Conservation (phyloP, 2,113 vertebrate species). For the Machaerirhynchus nigripectus region DNA sequence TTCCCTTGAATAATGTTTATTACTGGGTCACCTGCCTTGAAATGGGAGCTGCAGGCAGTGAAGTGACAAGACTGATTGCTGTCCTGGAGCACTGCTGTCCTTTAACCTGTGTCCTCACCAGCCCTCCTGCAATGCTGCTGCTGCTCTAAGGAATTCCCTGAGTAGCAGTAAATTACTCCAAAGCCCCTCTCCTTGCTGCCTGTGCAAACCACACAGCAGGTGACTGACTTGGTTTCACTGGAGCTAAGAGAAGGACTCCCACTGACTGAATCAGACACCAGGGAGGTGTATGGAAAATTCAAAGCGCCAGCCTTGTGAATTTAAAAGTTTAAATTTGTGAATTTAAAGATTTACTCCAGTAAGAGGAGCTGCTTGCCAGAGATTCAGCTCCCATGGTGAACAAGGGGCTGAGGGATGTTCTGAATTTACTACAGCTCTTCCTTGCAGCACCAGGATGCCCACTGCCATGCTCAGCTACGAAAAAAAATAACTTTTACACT, state of each 20-base stretch:
- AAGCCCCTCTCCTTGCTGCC: not conserved
- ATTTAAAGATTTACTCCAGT: not conserved
- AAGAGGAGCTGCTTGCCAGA: not conserved
- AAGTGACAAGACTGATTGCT: not conserved
- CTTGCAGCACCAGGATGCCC: not conserved
- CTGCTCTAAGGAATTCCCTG: not conserved
- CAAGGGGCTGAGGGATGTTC: not conserved
- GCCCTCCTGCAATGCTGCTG: not conserved
- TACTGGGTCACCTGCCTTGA: not conserved
- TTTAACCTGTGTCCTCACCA: not conserved
- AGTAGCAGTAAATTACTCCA: not conserved
- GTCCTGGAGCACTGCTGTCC: not conserved
- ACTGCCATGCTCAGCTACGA: not conserved
- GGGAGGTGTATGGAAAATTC: not conserved
- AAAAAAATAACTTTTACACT: not conserved
- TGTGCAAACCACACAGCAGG: not conserved
- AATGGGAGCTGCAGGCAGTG: not conserved
- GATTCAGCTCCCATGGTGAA: not conserved
- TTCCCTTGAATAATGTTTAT: not conserved
- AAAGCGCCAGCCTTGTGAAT: accelerated
- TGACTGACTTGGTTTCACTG: not conserved
- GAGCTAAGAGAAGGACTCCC: not conserved
- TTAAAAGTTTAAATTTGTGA: not conserved
- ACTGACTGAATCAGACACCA: not conserved
- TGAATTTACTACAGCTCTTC: not conserved